Conservation (phyloP, 2,888 invertebrate species). For the Acanthosepion esculentum region DNA sequence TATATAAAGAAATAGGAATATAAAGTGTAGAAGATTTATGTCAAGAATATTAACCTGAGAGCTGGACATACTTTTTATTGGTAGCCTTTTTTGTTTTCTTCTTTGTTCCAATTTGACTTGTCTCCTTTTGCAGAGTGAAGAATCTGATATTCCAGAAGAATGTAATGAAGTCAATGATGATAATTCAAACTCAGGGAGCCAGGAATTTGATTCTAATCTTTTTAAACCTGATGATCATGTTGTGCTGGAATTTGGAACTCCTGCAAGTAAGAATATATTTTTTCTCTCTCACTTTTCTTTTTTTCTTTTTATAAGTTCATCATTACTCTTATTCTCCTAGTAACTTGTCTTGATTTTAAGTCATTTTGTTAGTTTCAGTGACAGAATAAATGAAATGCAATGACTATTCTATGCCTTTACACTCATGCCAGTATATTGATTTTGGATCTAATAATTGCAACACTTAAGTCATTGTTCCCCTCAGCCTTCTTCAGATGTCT, state of each 20-base stretch:
- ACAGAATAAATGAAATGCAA: no score
- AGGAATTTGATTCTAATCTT: constrained; percentile 53
- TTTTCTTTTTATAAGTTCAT: background rate
- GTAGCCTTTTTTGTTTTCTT: background rate
- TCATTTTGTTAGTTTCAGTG: background rate
- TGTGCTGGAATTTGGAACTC: constrained; percentile 68
- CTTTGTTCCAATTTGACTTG: background rate
- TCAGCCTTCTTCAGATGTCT: no score
- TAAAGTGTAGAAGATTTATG: background rate
- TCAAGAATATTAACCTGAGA: background rate
- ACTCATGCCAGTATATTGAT: no score
- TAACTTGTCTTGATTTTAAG: background rate
- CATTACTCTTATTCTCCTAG: background rate
- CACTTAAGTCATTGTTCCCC: no score
- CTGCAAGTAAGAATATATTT: constrained; percentile 53
- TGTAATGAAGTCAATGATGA: constrained; percentile 52
- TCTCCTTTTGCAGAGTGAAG: constrained; percentile 57
- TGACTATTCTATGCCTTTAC: no score
- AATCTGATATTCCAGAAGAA: constrained; percentile 62
- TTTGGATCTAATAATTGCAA: no score
- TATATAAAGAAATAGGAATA: background rate
- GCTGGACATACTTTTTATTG: no score
- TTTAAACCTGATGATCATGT: constrained; percentile 67
- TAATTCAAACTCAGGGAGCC: constrained; percentile 45
- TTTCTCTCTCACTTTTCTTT: constrained; percentile 49